phyloP scores from a whole-genome alignment of 2,888 invertebrate genomes.

The Falcaria lacertinaria region DNA sequence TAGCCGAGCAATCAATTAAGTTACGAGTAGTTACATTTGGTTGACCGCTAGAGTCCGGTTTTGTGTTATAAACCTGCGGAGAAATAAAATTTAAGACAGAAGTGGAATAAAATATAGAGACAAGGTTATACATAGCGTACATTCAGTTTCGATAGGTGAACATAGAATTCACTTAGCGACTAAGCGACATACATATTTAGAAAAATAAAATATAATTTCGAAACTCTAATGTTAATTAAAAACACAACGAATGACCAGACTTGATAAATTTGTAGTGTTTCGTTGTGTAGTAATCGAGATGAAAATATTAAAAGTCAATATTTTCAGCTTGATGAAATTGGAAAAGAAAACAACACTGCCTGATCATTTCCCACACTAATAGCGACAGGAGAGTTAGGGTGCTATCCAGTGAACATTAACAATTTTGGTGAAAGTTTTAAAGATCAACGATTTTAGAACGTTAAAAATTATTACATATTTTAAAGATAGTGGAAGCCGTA shows the following conservation, averaged over 20 bases:
- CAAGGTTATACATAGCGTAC: slow-evolving; percentile 54
- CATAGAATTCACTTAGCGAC: slow-evolving; percentile 47
- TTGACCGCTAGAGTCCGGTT: slow-evolving; percentile 79
- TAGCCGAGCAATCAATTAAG: slow-evolving; percentile 70
- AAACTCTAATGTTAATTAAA: slow-evolving; percentile 14
- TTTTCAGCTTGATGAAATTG: slow-evolving; percentile 30
- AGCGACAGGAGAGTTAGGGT: slow-evolving; percentile 73
- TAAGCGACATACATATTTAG: slow-evolving; percentile 57
- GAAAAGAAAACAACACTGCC: slow-evolving; percentile 44
- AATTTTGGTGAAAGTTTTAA: slow-evolving; percentile 44
- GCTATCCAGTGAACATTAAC: slow-evolving; percentile 65
- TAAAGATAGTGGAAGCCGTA: too few species aligned
- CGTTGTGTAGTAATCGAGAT: slow-evolving; percentile 38
- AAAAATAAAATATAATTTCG: slow-evolving; percentile 33
- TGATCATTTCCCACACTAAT: slow-evolving; percentile 65
- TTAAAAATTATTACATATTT: too few species aligned
- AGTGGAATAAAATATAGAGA: slow-evolving; percentile 64
- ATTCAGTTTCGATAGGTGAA: slow-evolving; percentile 53
- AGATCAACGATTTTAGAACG: slow-evolving; percentile 4
- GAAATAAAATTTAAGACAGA: slow-evolving; percentile 75
- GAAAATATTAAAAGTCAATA: slow-evolving; percentile 23
- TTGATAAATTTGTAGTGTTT: slow-evolving; percentile 9
- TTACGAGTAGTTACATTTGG: slow-evolving; percentile 77
- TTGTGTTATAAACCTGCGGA: slow-evolving; percentile 80
- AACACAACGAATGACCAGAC: slow-evolving; percentile 13